Base-by-base conservation (phyloP, 2,113 vertebrate species). In the Nothocercus julius region DNA sequence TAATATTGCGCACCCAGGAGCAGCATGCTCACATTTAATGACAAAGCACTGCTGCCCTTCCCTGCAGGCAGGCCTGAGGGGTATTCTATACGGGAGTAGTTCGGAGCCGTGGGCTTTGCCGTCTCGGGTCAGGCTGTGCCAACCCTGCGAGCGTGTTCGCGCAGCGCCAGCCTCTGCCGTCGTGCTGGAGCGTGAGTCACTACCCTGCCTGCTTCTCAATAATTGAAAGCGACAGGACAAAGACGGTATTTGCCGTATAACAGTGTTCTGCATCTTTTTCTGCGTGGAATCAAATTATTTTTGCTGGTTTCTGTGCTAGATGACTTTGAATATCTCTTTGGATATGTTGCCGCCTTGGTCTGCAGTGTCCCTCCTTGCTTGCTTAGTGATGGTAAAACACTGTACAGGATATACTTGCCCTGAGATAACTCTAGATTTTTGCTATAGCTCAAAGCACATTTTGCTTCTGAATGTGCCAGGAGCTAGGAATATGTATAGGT, bases 211-310 rank as follows among this genome's bases (percentile, higher is more conserved):
- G 45, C 42, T 44, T 90, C 82, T 66, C 40, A 47, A 32, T 85
- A 83, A 74, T 2, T 53, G 66, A 95, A 91, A n/a, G 51, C 88
- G 90, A 78, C 4, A 66, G 22, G 4, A 83, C 21, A 32, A 67
- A 66, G 78, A 87, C 85, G 25, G n/a, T 62, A 32, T 13, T 40
- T 93, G 34, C 56, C 7, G 2, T 68, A 1, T 84, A 88, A n/a
- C 51, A 85, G 54, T 14, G 75, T 81, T 84, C 78, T 44, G 20
- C 74, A 92, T 42, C 28, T 81, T 72, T 63, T 94, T 93, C 53
- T 90, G 38, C n/a, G 4, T 64, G 10, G 83, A 93, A 78, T 78
- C 18, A 18, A 21, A 20, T 85, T 62, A 22, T 59, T 88, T 89
- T 59, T 77, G 56, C 76, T 75, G 3, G 5, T 67, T 92, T 74